Evolutionary conservation across 2,797 vertebrate genomes (phyloP).

Genomic region (Echiichthys vipera): DNA sequence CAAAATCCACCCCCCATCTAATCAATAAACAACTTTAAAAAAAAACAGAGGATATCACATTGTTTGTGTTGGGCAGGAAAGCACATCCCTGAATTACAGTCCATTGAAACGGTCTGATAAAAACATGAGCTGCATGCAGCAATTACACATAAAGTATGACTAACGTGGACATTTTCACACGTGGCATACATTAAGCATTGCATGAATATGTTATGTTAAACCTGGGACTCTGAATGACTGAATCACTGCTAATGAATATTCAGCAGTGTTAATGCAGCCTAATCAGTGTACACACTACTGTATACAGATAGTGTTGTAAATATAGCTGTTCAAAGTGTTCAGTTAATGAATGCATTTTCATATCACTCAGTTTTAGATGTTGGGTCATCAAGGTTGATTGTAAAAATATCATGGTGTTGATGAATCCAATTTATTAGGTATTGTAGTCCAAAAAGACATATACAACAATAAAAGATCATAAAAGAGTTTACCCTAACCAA

Average conservation of each 20-base stretch:
- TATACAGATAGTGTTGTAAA: background rate
- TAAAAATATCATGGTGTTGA: background rate
- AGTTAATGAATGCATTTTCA: slow-evolving; percentile 5
- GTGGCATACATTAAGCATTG: background rate
- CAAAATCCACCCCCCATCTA: background rate
- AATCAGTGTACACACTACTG: slow-evolving; percentile 1
- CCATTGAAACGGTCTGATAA: background rate
- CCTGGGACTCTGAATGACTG: slow-evolving; percentile 18
- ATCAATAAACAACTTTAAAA: background rate
- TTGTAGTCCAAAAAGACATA: background rate
- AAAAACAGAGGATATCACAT: background rate
- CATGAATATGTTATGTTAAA: slow-evolving; percentile 45
- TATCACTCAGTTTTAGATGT: background rate
- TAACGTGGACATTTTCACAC: slow-evolving; percentile 11
- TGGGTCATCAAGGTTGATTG: background rate
- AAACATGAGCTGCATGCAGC: slow-evolving; percentile 1
- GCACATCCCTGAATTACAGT: background rate
- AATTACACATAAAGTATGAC: slow-evolving; percentile 6
- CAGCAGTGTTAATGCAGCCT: slow-evolving; percentile 9
- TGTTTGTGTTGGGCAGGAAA: background rate
- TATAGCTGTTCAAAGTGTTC: background rate
- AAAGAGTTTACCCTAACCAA: background rate
- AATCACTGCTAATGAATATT: slow-evolving; percentile 37
- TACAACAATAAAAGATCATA: background rate
- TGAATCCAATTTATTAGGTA: background rate